Evolutionary conservation across 1,140 invertebrate genomes (phyloP).

Genomic region (Drosophila fuyamai): DNA sequence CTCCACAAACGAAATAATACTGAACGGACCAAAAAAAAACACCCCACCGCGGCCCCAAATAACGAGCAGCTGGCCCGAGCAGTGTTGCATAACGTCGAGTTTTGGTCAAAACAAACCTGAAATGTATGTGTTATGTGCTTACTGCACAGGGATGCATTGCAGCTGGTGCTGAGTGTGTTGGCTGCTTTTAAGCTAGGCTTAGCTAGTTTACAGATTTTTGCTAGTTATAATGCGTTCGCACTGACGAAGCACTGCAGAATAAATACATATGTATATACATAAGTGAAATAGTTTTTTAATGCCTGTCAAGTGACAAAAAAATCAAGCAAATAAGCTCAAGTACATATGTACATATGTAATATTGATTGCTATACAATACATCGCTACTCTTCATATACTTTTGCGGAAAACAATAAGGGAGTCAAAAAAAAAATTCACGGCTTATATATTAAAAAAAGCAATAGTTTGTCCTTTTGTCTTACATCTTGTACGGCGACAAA

Average conservation of each 20-base stretch:
- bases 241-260: background rate
- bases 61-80: conserved; percentile 44
- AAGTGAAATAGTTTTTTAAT: no score
- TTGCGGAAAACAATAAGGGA: no score
- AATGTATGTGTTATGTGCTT: conserved; percentile 16
- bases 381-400: no score
- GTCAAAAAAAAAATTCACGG: no score
- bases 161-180: background rate
- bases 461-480: no score
- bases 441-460: no score
- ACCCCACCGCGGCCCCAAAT: background rate
- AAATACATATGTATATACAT: no score
- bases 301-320: no score
- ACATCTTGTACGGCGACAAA: no score
- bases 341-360: no score
- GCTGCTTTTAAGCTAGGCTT: conserved; percentile 2
- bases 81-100: conserved; percentile 45
- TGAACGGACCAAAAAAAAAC: conserved; percentile 17
- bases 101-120: conserved; percentile 54
- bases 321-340: no score
- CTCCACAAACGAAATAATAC: conserved; percentile 50
- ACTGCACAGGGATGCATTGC: conserved; percentile 5
- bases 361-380: no score
- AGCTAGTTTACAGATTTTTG: background rate
- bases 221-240: background rate